phyloP scores from a whole-genome alignment of 2,888 invertebrate genomes.

The Dicycla oo region DNA sequence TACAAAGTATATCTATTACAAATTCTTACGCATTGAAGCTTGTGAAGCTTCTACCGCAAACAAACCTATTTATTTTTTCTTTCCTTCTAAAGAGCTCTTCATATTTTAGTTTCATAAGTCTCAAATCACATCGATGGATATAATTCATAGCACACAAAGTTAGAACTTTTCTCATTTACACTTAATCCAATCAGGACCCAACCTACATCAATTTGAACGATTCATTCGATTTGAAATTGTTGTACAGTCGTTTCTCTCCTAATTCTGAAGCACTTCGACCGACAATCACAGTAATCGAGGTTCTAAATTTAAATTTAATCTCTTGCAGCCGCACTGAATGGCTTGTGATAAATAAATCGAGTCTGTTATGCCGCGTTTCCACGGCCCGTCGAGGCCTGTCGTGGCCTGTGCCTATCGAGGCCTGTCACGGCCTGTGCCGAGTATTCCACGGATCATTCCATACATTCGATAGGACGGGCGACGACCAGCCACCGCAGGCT shows the following conservation, averaged over 20 bases:
- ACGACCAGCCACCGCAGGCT: too few relatives aligned
- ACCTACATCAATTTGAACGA: constrained; percentile 26
- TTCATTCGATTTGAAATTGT: constrained; percentile 35
- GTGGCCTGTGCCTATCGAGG: too few relatives aligned
- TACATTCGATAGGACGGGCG: too few relatives aligned
- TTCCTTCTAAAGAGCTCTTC: not conserved
- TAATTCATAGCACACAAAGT: not conserved
- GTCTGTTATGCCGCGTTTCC: too few relatives aligned
- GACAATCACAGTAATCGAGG: constrained; percentile 66
- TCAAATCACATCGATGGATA: constrained; percentile 1
- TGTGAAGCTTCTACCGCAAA: too few relatives aligned
- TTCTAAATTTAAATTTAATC: constrained; percentile 67
- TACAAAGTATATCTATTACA: constrained; percentile 1
- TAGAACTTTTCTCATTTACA: not conserved
- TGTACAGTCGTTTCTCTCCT: constrained; percentile 29
- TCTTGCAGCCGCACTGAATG: constrained; percentile 52
- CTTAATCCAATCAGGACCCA: constrained; percentile 13
- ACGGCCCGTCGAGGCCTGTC: too few relatives aligned
- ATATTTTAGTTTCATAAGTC: not conserved
- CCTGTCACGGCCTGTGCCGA: too few relatives aligned
- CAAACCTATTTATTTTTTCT: too few relatives aligned
- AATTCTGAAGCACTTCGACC: constrained; percentile 57
- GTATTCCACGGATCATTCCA: too few relatives aligned
- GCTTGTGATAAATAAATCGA: constrained; percentile 66
- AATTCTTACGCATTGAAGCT: not conserved